Conservation (phyloP, 2,888 invertebrate genomes). For the Latrodectus elegans region DNA sequence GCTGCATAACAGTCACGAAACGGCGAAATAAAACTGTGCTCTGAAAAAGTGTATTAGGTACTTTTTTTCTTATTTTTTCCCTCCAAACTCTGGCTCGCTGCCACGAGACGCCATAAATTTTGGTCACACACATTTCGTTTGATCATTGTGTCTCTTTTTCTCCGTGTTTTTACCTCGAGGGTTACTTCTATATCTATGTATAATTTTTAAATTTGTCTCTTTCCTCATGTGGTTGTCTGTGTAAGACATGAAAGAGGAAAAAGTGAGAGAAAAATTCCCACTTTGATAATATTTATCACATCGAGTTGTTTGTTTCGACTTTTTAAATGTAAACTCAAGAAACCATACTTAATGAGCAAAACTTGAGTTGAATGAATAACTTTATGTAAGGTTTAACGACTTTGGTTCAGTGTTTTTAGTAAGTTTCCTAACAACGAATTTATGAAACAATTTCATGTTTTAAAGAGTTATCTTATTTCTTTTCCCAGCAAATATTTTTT, state of each 20-base stretch:
- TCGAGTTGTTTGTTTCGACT: neutral
- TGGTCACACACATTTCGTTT: constrained; percentile 5
- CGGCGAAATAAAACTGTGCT: constrained; percentile 39
- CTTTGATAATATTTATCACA: neutral
- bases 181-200: neutral
- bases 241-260: neutral
- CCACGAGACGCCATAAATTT: constrained; percentile 33
- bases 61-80: constrained; percentile 4
- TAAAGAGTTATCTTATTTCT: no score
- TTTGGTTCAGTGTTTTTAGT: no score
- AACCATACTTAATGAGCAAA: neutral
- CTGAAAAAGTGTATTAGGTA: constrained; percentile 9
- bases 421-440: no score
- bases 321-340: neutral
- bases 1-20: constrained; percentile 55
- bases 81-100: constrained; percentile 17
- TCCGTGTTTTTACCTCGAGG: neutral
- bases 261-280: neutral
- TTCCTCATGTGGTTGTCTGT: neutral
- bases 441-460: no score
- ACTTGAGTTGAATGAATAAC: neutral
- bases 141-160: neutral
- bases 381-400: neutral
- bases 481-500: no score
- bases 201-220: neutral